Evolutionary conservation across 2,113 vertebrate species (phyloP), one percentile per base, ranked within the genome.

Genomic region (Chrysochloris asiatica): DNA sequence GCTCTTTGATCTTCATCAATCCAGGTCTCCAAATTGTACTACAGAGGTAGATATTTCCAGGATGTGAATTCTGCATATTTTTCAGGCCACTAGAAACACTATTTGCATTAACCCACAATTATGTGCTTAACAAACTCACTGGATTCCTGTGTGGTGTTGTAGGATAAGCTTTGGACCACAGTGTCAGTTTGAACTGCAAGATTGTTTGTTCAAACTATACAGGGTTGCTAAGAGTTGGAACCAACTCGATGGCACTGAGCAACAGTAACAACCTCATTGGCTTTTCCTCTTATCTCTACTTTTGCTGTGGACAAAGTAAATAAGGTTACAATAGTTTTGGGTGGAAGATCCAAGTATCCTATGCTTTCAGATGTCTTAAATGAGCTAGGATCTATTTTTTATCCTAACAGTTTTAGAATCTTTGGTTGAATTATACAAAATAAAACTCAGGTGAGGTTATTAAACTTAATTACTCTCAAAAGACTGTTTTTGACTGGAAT

Each of bases 51-150:
- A n/a, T 82, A 63, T 92, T 93, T 93, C n/a, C 22, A 87, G 48
- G 19, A 82, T 83, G 63, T 50, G 24, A 91, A 88, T 50, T 92
- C 33, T 56, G 38, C 33, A 83, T 17, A 79, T 78, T 72, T 59
- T 89, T 90, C 2, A 95, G 50, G 72, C 28, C 71, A 63, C 28
- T 61, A 78, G n/a, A 17, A 80, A 83, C 67, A 43, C 2, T 84
- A 71, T 90, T 88, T 72, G 71, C 30, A 96, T n/a, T 16, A 36
- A 26, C n/a, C n/a, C n/a, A n/a, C n/a, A n/a, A n/a, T n/a, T n/a
- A n/a, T n/a, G n/a, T n/a, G n/a, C n/a, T n/a, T n/a, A n/a, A n/a
- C n/a, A n/a, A n/a, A n/a, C n/a, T n/a, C n/a, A n/a, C n/a, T n/a
- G n/a, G n/a, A n/a, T n/a, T n/a, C n/a, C n/a, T n/a, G n/a, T n/a